Evolutionary conservation across 2,797 vertebrate genomes (phyloP), one percentile per base, ranked within the genome.

Genomic region (Sebastes elongatus): DNA sequence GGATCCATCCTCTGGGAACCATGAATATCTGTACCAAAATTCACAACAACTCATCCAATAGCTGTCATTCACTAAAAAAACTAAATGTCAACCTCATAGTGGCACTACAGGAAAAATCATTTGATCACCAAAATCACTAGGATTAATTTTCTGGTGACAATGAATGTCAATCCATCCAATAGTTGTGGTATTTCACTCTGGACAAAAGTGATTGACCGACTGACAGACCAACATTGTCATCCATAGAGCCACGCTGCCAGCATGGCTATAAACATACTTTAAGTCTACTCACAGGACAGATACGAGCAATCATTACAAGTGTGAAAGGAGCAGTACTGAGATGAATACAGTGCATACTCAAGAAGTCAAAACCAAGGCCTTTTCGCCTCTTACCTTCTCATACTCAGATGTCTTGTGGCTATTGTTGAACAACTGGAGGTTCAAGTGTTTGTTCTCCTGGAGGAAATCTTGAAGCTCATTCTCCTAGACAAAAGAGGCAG

Each of bases 381-480:
- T 46, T 7, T 46, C 42, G 5, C 55, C 46, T 27, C 87, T 94
- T 97, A 98, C 98, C 98, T 97, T 95, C 89, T 96, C 96, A 94
- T 95, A 93, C 18, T 96, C 96, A 83, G 89, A 89, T 30, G 89
- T 60, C 75, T 92, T 93, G 88, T 91, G 87, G 82, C 84, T 91
- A 62, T 49, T 94, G 89, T 84, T 93, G 82, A 93, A 96, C 93
- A 97, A 87, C 70, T 95, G 96, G 71, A 94, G 92, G 91, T 95
- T 97, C 94, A 97, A 87, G 86, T 90, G 90, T 53, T 87, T 93
- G 84, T 95, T 95, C 86, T 95, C 95, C 81, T 94, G 95, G 78
- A 94, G 89, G 69, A 95, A 96, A 94, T 96, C 95, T 89, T 97
- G 96, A 91, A 96, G 95, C 91, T 97, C 97, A 96, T 96, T 92